Conservation (phyloP, 1,140 invertebrate genomes). For the Mizuhopecten yessoensis region DNA sequence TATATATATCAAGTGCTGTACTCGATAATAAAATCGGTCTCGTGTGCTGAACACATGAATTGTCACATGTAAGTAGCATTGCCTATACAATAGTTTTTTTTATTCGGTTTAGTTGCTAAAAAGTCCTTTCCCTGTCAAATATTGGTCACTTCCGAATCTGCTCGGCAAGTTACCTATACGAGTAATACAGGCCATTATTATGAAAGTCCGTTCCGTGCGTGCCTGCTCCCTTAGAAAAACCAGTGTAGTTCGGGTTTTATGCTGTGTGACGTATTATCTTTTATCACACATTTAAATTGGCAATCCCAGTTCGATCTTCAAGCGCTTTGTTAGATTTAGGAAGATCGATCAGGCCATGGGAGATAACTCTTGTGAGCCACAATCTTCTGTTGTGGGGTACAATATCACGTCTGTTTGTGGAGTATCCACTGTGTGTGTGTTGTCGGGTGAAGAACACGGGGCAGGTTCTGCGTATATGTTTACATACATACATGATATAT, state of each 20-base stretch:
- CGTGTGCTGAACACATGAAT: no score
- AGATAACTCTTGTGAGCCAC: background rate
- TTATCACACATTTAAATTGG: background rate
- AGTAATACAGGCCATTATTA: no score
- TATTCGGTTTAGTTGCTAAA: no score
- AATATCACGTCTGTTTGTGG: background rate
- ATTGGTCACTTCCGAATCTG: no score
- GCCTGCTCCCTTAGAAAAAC: background rate
- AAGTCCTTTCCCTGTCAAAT: no score
- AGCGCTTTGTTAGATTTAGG: background rate
- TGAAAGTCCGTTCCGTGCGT: no score
- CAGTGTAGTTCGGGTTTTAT: background rate
- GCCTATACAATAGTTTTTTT: no score
- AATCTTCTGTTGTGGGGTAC: background rate
- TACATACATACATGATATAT: background rate
- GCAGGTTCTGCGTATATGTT: background rate
- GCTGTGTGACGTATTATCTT: background rate
- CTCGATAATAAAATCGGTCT: no score
- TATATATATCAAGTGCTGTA: no score
- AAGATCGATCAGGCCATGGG: background rate
- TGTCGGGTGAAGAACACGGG: background rate
- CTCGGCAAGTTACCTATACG: no score
- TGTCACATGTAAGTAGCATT: no score
- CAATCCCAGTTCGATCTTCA: constrained; percentile 26
- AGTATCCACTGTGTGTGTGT: background rate